These are phyloP conservation scores for Oceanodroma tethys DNA, from an alignment of 2,113 vertebrate species.

Conservation along the genomic window DNA sequence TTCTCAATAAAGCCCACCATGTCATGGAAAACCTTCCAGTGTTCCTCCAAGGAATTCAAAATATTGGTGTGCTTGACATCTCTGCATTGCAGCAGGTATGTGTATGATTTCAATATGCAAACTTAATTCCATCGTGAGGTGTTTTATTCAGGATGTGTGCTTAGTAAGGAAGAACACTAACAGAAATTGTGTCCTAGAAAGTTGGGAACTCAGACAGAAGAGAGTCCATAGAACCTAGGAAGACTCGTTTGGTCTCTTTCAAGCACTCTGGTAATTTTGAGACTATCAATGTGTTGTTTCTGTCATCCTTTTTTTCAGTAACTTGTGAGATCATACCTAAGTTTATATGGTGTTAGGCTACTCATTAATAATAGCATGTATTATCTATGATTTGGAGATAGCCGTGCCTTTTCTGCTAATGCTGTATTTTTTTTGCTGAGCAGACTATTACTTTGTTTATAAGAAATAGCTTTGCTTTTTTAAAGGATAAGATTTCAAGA, in stretches of 20 bases:
- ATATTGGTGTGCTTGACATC: not conserved
- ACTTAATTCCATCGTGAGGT: not conserved
- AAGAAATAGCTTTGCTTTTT: not conserved
- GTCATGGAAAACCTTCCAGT: conserved; percentile 44
- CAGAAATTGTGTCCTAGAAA: not conserved
- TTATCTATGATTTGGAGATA: not conserved
- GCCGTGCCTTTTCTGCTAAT: not conserved
- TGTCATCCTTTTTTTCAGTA: not conserved
- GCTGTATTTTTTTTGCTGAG: not conserved
- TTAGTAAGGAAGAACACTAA: not conserved
- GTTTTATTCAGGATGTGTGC: not conserved
- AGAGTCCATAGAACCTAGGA: not conserved
- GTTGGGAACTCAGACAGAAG: not conserved
- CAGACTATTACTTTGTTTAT: not conserved
- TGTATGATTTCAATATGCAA: not conserved
- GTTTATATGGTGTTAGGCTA: not conserved
- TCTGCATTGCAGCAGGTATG: conserved; percentile 42
- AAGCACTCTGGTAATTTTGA: not conserved
- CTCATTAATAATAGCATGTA: not conserved
- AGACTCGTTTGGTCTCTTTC: not conserved
- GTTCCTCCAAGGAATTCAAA: conserved; percentile 48
- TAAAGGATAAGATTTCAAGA: not conserved
- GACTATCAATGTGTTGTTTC: not conserved
- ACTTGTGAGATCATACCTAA: not conserved
- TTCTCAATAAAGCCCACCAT: conserved; percentile 44